Conservation (phyloP, 2,888 invertebrate species). For the Gastracanthus pulcherrimus region DNA sequence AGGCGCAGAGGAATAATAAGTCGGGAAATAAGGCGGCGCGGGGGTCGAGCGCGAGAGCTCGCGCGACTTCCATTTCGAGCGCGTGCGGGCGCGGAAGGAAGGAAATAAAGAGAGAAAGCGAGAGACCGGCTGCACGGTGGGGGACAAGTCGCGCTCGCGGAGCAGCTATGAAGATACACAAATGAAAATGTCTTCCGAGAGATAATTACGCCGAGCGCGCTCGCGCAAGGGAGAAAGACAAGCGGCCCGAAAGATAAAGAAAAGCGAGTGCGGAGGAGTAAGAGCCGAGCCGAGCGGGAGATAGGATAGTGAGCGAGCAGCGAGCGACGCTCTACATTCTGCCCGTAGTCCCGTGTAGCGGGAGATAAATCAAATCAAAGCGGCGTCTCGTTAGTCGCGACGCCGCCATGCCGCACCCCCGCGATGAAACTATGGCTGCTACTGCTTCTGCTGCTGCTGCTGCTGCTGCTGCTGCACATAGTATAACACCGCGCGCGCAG, state of each 20-base stretch:
- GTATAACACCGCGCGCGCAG: not conserved
- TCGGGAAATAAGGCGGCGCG: not conserved
- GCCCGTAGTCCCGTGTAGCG: too few species aligned
- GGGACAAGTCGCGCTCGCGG: not conserved
- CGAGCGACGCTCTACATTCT: not conserved
- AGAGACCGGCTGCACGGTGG: not conserved
- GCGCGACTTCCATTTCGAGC: not conserved
- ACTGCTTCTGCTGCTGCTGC: not conserved
- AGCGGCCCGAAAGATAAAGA: not conserved
- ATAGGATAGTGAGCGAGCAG: not conserved
- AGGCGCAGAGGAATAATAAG: not conserved
- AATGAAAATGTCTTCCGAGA: constrained; percentile 74
- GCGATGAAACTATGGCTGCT: too few species aligned
- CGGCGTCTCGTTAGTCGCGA: constrained; percentile 67
- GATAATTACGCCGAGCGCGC: constrained; percentile 67
- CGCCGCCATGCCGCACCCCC: too few species aligned
- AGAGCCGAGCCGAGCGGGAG: constrained; percentile 17
- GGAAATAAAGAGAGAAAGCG: not conserved
- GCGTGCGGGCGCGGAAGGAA: too few species aligned
- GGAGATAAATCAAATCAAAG: constrained; percentile 69
- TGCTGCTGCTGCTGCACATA: not conserved
- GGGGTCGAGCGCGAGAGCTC: too few species aligned
- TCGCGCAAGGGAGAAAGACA: constrained; percentile 59
- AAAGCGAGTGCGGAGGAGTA: not conserved
- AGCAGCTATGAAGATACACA: constrained; percentile 44